Evolutionary conservation across 2,797 vertebrate species (phyloP).

Genomic region (Pachyuromys duprasi): DNA sequence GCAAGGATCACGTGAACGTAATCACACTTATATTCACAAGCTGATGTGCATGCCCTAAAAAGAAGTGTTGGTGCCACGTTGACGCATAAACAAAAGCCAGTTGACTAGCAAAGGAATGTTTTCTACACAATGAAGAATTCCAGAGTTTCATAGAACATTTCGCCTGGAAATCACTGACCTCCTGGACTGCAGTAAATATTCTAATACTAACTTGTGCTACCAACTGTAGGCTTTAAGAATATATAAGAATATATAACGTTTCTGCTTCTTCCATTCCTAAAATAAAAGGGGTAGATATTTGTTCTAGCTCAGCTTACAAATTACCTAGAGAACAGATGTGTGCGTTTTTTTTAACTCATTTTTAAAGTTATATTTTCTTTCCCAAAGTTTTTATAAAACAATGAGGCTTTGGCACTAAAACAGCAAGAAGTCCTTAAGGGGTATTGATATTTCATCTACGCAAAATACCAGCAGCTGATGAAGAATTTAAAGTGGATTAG

Average conservation of each 20-base stretch:
- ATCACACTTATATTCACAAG: not conserved
- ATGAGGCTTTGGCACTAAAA: constrained; percentile 51
- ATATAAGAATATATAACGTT: constrained; percentile 14
- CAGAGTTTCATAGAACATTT: not conserved
- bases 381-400: constrained; percentile 64
- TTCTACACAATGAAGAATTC: not conserved
- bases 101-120: not conserved
- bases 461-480: constrained; percentile 65
- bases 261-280: constrained; percentile 57
- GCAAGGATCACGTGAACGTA: not conserved
- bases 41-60: not conserved
- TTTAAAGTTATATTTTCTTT: constrained; percentile 68
- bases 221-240: constrained; percentile 10
- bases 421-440: constrained; percentile 46
- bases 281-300: constrained; percentile 16
- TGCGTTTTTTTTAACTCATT: constrained; percentile 56
- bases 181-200: not conserved
- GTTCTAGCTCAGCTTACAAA: not conserved
- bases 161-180: constrained; percentile 49
- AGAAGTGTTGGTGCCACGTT: not conserved
- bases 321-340: constrained; percentile 46
- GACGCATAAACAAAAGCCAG: not conserved
- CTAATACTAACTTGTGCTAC: constrained; percentile 43
- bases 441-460: constrained; percentile 58
- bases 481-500: constrained; percentile 70